Percentiles rank a stretch among this genome's conserved stretches.
phyloP scores from a whole-genome alignment of 2,113 vertebrate genomes.

The Zingel zingel region DNA sequence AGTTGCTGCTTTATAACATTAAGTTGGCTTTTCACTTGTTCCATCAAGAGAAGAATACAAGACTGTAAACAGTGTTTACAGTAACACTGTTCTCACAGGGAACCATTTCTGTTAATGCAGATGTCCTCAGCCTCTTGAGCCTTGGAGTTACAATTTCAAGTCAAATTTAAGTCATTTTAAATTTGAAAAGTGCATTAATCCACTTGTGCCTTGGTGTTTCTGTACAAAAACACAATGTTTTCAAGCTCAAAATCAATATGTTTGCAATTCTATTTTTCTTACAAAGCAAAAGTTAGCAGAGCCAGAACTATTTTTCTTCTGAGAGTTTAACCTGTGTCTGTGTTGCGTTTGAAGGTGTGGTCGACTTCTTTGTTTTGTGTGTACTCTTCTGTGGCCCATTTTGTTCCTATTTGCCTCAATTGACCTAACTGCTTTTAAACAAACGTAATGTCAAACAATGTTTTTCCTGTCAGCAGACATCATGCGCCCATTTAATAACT shows the following conservation, averaged over 20 bases:
- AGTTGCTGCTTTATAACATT: slow-evolving; percentile 17
- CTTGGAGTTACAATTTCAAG: background rate
- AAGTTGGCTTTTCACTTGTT: background rate
- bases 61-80: background rate
- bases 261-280: background rate
- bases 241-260: background rate
- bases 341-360: slow-evolving; percentile 11
- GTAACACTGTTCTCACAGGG: background rate
- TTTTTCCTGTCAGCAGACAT: background rate
- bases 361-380: background rate
- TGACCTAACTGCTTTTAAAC: background rate
- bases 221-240: background rate
- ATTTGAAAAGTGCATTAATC: slow-evolving; percentile 2
- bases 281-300: background rate
- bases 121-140: slow-evolving; percentile 4
- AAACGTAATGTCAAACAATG: background rate
- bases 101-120: background rate
- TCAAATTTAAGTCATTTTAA: background rate
- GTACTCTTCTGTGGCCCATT: background rate
- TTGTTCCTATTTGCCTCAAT: background rate
- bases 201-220: slow-evolving; percentile 45
- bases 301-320: background rate
- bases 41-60: slow-evolving; percentile 1
- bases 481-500: background rate
- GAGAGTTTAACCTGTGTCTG: background rate